Conservation (phyloP, 1,140 invertebrate species). For the Dolichoris vasculosae region DNA sequence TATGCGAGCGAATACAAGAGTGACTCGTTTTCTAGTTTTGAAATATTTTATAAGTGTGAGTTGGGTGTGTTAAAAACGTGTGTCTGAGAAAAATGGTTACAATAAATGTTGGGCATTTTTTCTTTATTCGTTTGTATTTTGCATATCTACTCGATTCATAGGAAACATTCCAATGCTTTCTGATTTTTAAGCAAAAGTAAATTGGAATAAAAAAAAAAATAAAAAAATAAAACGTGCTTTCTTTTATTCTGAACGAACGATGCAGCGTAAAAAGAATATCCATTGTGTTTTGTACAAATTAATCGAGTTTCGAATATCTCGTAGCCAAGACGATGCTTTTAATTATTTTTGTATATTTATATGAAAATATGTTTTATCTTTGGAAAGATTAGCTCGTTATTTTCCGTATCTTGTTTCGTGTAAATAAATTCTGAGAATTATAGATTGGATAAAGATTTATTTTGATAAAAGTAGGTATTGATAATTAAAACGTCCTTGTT, state of each 20-base stretch:
- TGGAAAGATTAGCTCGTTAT: constrained; percentile 45
- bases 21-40: constrained; percentile 53
- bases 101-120: constrained; percentile 47
- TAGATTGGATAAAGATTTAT: constrained; percentile 37
- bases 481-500: constrained; percentile 21
- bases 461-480: constrained; percentile 15
- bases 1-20: constrained; percentile 4
- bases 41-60: constrained; percentile 49
- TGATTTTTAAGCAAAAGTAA: constrained; percentile 26
- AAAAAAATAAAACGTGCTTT: constrained; percentile 40
- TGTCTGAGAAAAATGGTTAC: constrained; percentile 37
- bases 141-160: constrained; percentile 21
- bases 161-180: constrained; percentile 36
- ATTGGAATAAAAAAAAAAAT: constrained; percentile 44
- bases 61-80: constrained; percentile 32
- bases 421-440: constrained; percentile 38
- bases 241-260: constrained; percentile 50
- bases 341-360: constrained; percentile 45
- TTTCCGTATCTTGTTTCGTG: constrained; percentile 1
- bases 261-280: constrained; percentile 47
- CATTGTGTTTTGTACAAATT: constrained; percentile 49
- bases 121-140: constrained; percentile 45
- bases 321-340: constrained; percentile 49
- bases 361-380: constrained; percentile 53
- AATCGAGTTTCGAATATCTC: constrained; percentile 29